Evolutionary conservation across 2,888 invertebrate genomes (phyloP).

Genomic region (Hedya salicella): DNA sequence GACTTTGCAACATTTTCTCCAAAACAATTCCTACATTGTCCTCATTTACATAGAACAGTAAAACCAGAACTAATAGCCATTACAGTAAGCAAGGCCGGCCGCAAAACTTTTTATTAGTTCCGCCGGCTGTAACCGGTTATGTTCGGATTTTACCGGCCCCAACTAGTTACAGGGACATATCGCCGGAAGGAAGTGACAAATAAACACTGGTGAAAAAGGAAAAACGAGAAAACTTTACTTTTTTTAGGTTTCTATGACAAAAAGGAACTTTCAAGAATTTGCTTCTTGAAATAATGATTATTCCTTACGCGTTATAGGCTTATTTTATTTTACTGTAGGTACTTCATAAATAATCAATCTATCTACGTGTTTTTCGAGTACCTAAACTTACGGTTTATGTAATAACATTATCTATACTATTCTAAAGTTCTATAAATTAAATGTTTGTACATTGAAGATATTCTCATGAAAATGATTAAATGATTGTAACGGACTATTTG

Average conservation of each 20-base stretch:
- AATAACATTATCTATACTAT: no score
- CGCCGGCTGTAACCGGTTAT: constrained; percentile 52
- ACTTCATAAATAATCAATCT: no score
- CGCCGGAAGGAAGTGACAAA: constrained; percentile 33
- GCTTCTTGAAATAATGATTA: no score
- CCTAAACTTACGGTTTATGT: no score
- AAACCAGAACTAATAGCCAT: constrained; percentile 28
- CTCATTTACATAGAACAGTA: constrained; percentile 17
- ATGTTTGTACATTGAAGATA: no score
- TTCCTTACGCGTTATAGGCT: no score
- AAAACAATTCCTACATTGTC: constrained; percentile 10
- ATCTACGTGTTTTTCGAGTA: no score
- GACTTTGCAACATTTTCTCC: neutral
- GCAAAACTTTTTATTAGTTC: constrained; percentile 58
- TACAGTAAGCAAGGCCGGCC: constrained; percentile 30
- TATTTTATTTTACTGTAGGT: no score
- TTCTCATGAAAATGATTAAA: no score
- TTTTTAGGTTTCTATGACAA: neutral
- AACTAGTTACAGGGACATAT: constrained; percentile 58
- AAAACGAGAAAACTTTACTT: neutral
- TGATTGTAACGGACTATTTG: no score
- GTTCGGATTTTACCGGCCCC: constrained; percentile 53
- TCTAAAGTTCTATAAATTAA: no score
- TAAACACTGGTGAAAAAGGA: neutral
- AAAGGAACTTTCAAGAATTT: no score